Evolutionary conservation across 2,797 vertebrate species (phyloP).

Genomic region (Eidolon dupreanum): DNA sequence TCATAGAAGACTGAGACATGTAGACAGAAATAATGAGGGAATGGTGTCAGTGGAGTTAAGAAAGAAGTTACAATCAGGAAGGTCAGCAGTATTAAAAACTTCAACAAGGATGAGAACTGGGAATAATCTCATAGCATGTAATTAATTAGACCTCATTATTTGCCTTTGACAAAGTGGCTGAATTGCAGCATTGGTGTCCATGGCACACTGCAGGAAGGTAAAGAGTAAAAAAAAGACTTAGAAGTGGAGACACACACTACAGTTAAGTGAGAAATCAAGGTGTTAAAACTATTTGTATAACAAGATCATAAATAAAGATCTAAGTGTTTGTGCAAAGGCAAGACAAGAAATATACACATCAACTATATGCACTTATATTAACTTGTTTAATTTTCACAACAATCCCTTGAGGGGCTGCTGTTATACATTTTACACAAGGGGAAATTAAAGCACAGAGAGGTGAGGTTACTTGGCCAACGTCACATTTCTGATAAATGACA

Average conservation of each 20-base stretch:
- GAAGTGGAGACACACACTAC: background rate
- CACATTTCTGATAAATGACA: background rate
- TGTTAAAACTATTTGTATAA: background rate
- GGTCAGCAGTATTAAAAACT: background rate
- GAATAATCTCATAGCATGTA: background rate
- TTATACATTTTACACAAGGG: background rate
- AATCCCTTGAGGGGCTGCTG: background rate
- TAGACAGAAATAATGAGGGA: background rate
- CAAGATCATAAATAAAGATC: background rate
- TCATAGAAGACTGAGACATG: background rate
- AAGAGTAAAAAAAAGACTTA: background rate
- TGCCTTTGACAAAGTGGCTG: background rate
- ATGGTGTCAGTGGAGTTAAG: background rate
- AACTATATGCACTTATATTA: background rate
- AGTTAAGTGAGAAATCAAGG: background rate
- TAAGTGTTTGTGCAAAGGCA: background rate
- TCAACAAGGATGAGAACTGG: background rate
- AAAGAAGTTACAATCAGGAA: background rate
- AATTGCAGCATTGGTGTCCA: rapidly evolving
- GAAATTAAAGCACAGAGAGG: background rate
- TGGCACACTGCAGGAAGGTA: background rate
- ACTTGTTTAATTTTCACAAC: background rate
- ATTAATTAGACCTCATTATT: background rate
- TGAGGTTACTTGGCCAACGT: background rate
- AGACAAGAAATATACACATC: background rate